Percentiles rank a stretch among this genome's conserved stretches.
These are phyloP conservation scores for Doris montereyensis DNA, from an alignment of 2,888 invertebrate genomes.

Conservation along the genomic window DNA sequence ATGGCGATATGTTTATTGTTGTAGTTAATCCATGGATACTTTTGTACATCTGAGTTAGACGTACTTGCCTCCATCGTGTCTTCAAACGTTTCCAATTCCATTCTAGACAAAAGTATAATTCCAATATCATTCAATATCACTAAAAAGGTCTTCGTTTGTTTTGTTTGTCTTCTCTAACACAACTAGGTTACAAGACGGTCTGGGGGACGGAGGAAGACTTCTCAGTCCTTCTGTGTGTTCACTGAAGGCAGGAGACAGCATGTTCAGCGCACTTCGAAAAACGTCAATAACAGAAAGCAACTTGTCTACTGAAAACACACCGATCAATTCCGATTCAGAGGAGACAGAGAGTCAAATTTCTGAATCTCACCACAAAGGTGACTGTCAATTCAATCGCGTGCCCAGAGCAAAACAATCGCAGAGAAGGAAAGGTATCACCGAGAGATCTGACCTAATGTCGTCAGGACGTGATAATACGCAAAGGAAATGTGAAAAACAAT, in stretches of 20 bases:
- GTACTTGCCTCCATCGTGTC: no score
- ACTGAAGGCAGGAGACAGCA: slow-evolving; percentile 42
- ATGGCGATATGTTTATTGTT: no score
- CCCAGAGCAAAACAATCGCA: not conserved
- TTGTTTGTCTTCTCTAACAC: not conserved
- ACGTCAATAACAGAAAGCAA: slow-evolving; percentile 43
- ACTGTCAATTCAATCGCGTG: not conserved
- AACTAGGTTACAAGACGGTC: slow-evolving; percentile 51
- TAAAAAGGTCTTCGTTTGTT: not conserved
- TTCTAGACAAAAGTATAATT: no score
- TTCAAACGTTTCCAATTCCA: no score
- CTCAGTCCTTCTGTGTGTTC: slow-evolving; percentile 47
- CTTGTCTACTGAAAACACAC: slow-evolving; percentile 38
- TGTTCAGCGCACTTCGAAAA: slow-evolving; percentile 47
- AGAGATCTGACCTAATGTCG: not conserved
- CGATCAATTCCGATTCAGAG: slow-evolving; percentile 32
- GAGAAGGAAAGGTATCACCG: not conserved
- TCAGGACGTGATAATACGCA: no score
- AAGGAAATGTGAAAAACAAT: no score
- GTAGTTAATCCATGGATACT: no score
- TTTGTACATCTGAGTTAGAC: no score
- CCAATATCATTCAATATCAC: no score
- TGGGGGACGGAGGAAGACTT: slow-evolving; percentile 48
- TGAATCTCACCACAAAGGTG: not conserved
- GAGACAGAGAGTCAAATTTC: not conserved